Evolutionary conservation across 2,888 invertebrate species (phyloP), one percentile per base, ranked within the genome.

Genomic region (Graphium colonna): DNA sequence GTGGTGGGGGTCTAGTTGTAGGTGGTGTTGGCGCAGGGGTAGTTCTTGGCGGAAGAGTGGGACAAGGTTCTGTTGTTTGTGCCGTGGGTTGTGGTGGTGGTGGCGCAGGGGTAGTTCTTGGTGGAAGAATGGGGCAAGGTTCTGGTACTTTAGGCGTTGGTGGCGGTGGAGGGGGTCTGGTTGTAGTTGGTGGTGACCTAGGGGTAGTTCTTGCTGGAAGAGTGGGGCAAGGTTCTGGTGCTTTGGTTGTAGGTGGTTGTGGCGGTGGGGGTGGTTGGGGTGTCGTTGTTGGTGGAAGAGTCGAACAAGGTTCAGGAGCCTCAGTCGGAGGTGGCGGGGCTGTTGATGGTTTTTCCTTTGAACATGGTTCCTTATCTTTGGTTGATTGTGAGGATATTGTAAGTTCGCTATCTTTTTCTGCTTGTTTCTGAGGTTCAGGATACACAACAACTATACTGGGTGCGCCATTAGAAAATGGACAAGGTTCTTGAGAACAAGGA

Each of bases 401-500:
- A 21, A 48, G 43, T 26, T 48, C 44, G 40, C 21, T 43, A 12
- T 45, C 33, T 10, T n/a, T 21, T 2, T 33, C 15, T 26, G 17
- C 15, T 12, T 13, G 40, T 8, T 51, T 48, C 36, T 48, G 44
- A 21, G 12, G 42, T 38, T 52, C 54, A 10, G 61, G 58, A 47
- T 59, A 59, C n/a, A 61, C 45, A 40, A 58, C 41, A 18, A 55
- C 7, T 48, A 58, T 7, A 0, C 36, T 31, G 5, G 15, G 13
- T 41, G 45, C 41, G 1, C 12, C 18, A 12, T 51, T 40, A 3
- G 38, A 13, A 15, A 12, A n/a, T 28, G 26, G n/a, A 7, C 26
- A n/a, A 9, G 39, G 38, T 21, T 38, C 36, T 18, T 36, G n/a
- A 1, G 45, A 33, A 13, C 52, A 39, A 15, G 52, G 46, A 36